Evolutionary conservation across 37 sponge, comb jelly and placozoan species (phyloP).

Genomic region (Theonella swinhoei): DNA sequence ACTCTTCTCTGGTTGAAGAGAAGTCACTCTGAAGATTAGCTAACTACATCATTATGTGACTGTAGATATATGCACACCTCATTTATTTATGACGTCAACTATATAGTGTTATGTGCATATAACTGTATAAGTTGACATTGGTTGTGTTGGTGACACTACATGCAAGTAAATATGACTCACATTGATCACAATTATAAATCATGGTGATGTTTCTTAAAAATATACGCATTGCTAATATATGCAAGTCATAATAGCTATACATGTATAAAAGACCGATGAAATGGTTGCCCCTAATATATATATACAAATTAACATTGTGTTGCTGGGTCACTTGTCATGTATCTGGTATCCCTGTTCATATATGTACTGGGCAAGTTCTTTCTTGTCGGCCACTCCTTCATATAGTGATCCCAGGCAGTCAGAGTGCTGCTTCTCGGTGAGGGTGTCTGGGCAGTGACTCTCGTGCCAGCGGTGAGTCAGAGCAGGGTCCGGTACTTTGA

Average conservation of each 20-base stretch:
- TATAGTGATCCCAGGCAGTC: conserved; percentile 61
- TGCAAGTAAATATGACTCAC: background rate
- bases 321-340: background rate
- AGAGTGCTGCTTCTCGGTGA: conserved; percentile 32
- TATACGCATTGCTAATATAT: no score
- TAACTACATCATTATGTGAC: no score
- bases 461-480: conserved; percentile 80
- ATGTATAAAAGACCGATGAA: no score
- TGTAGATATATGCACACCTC: no score
- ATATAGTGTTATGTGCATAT: background rate
- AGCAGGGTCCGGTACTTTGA: conserved; percentile 62
- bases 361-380: conserved; percentile 59
- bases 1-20: background rate
- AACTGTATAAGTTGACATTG: background rate
- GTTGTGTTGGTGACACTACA: background rate
- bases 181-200: no score
- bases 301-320: no score
- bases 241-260: no score
- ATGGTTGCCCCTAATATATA: no score
- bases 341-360: conserved; percentile 10
- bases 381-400: conserved; percentile 70
- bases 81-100: no score
- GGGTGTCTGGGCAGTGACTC: conserved; percentile 42
- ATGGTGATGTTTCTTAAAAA: no score
- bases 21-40: conserved; percentile 1